Base-by-base conservation (phyloP, 2,888 invertebrate genomes). In the Rhorus exstirpatorius region DNA sequence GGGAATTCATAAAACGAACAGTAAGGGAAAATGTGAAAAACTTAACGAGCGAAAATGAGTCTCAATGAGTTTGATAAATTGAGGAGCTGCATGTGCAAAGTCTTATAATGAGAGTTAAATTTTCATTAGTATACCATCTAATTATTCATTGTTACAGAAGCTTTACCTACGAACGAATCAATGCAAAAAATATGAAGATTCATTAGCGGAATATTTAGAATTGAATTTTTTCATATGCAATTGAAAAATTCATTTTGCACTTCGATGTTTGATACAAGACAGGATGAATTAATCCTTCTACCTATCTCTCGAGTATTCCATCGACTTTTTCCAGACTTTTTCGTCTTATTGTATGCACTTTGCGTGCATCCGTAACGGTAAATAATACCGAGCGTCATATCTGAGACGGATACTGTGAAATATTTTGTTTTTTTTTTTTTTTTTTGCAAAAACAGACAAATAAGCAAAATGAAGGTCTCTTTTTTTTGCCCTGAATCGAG, bases 361-460 rank as follows among this genome's bases (percentile, higher is more conserved):
- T n/a, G 38, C 51, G 46, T 65, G 12, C 38, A 26, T 63, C 26
- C 6, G 3, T 81, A 85, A 84, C 85, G 83, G 83, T 83, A 61
- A 79, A 81, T 81, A 79, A 81, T 81, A 83, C 79, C 49, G 31
- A 65, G 35, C 60, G 61, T 76, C 60, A 41, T 19, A 76, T 77
- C 26, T 63, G 24, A 71, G 58, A 65, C 53, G 72, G 63, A 75
- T 67, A 74, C 55, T 26, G 55, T 44, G 21, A 24, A 75, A 58
- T n/a, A n/a, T n/a, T n/a, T n/a, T 35, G 17, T 63, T 58, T 58
- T n/a, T 49, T 49, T 58, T n/a, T 44, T 14, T 2, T 53, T 53
- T 3, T 35, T 21, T 21, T 12, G 31, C 21, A 44, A 12, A 67
- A 67, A 58, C 14, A 63, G 21, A n/a, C 68, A 68, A 79, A 35